Evolutionary conservation across 2,797 vertebrate species (phyloP).

Genomic region (Leontocebus nigricollis): DNA sequence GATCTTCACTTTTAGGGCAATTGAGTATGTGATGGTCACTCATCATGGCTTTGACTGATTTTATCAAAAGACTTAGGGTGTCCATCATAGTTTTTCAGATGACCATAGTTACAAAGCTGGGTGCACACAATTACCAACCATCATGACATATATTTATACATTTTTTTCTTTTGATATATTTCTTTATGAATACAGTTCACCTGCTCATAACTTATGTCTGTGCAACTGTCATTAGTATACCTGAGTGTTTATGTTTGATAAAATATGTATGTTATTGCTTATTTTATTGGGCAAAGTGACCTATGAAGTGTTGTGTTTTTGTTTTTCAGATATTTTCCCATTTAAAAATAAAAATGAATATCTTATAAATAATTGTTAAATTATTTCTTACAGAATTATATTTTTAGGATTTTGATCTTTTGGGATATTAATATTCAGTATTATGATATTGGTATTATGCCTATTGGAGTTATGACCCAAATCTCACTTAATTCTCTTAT

Average conservation of each 20-base stretch:
- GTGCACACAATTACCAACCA: too few species aligned
- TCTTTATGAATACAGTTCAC: background rate
- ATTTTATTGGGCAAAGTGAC: background rate
- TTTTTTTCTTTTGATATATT: background rate
- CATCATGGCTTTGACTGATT: too few species aligned
- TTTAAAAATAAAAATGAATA: background rate
- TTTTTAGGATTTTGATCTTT: background rate
- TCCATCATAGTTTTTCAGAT: too few species aligned
- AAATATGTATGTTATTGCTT: background rate
- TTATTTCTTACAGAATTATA: background rate
- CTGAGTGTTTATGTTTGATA: background rate
- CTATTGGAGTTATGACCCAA: background rate
- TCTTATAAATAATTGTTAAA: background rate
- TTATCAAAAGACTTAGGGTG: too few species aligned
- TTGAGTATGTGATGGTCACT: too few species aligned
- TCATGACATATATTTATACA: background rate
- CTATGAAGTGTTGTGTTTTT: background rate
- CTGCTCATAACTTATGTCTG: too few species aligned
- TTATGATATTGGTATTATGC: background rate
- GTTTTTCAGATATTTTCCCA: background rate
- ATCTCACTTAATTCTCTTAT: background rate
- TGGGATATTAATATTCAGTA: background rate
- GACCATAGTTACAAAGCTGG: too few species aligned
- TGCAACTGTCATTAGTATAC: background rate
- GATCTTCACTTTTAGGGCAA: too few species aligned